Evolutionary conservation across 2,888 invertebrate species (phyloP).

Genomic region (Pharmacophagus antenor): DNA sequence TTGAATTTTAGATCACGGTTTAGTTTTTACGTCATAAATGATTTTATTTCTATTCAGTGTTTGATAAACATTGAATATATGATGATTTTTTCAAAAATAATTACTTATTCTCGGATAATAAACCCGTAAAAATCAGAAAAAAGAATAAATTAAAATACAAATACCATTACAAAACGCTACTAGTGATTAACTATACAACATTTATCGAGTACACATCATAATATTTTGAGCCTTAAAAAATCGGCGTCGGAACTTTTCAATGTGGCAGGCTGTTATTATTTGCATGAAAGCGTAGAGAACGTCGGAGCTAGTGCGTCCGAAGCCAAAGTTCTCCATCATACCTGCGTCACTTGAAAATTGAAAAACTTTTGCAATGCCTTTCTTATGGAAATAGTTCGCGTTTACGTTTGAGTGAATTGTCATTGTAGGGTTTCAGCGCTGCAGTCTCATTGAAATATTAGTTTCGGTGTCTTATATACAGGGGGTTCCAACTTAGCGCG

Average conservation of each 20-base stretch:
- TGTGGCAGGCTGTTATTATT: conserved; percentile 26
- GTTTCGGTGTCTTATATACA: conserved; percentile 37
- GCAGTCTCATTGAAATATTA: conserved; percentile 62
- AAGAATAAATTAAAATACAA: too few relatives aligned
- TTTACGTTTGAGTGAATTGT: conserved; percentile 77
- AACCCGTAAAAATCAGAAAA: too few relatives aligned
- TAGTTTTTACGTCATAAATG: neutral
- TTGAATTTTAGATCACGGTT: conserved; percentile 22
- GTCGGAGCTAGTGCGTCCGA: conserved; percentile 51
- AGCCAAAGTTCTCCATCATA: conserved; percentile 76
- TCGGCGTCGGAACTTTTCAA: neutral
- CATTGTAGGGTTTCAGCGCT: conserved; percentile 72
- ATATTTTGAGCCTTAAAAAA: neutral
- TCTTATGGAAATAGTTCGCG: conserved; percentile 78
- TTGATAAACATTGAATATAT: too few relatives aligned
- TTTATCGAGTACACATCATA: neutral
- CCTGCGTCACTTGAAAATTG: conserved; percentile 81
- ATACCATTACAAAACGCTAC: too few relatives aligned
- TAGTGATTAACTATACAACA: too few relatives aligned
- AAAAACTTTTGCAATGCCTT: conserved; percentile 79
- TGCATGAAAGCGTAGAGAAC: conserved; percentile 32
- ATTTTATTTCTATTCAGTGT: neutral
- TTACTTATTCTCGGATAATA: too few relatives aligned
- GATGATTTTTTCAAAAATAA: too few relatives aligned
- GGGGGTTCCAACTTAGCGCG: conserved; percentile 16